These are phyloP conservation scores for Caenorhabditis angaria DNA, from an alignment of 2,888 invertebrate genomes.

Conservation along the genomic window DNA sequence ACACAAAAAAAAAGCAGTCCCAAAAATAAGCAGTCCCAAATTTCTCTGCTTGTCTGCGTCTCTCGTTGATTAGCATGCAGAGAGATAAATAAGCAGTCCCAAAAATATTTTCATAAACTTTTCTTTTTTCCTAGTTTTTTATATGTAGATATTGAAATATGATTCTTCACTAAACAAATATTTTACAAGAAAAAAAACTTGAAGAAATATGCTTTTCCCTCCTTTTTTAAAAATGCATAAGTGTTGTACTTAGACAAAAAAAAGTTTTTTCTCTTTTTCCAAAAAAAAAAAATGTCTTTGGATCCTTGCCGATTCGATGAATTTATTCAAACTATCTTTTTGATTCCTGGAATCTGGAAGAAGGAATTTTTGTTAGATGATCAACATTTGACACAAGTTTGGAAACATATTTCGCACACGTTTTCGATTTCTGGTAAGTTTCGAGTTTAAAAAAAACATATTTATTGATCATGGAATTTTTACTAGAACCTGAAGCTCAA, in stretches of 20 bases:
- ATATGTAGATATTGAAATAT: no score
- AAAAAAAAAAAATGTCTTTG: background rate
- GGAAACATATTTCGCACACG: background rate
- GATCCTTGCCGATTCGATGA: background rate
- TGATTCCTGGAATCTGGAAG: background rate
- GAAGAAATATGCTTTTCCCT: slow-evolving; percentile 1
- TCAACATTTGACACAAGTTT: background rate
- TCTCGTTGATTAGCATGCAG: no score
- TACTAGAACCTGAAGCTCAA: background rate
- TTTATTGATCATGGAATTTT: background rate
- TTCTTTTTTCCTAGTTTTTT: no score
- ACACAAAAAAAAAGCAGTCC: no score
- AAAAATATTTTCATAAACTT: no score
- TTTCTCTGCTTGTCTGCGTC: no score
- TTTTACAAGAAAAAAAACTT: no score
- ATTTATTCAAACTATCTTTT: background rate
- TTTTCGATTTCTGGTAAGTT: background rate
- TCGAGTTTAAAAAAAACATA: background rate
- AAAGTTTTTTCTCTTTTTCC: background rate
- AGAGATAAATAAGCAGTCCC: no score
- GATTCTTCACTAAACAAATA: no score
- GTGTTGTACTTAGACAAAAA: no score
- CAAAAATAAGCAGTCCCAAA: no score
- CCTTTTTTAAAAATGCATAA: slow-evolving; percentile 1
- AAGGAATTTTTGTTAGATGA: background rate